phyloP scores from a whole-genome alignment of 2,113 vertebrate species.

The Engraulis encrasicolus region DNA sequence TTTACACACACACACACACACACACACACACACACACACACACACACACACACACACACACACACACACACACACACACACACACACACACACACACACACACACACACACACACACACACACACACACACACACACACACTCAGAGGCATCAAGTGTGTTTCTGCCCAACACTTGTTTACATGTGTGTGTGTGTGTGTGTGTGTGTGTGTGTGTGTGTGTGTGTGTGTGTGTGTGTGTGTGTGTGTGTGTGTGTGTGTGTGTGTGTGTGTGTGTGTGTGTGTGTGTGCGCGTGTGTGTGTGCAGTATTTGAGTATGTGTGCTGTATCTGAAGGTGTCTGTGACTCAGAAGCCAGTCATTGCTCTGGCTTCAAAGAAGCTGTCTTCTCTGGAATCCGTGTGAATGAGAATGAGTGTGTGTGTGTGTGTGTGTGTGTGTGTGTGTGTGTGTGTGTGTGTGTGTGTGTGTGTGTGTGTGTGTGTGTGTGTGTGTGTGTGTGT shows the following conservation, averaged over 20 bases:
- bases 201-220: not conserved
- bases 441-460: slow-evolving; percentile 4
- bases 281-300: not conserved
- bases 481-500: not conserved
- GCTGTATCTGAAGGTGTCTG: not conserved
- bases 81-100: not conserved
- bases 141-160: no score
- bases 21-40: not conserved
- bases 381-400: not conserved
- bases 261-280: not conserved
- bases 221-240: not conserved
- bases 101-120: not conserved
- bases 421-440: slow-evolving; percentile 8
- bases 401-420: not conserved
- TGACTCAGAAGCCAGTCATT: not conserved
- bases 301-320: not conserved
- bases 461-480: not conserved
- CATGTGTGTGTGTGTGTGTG: not conserved
- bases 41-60: not conserved
- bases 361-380: slow-evolving; percentile 7
- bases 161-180: no score
- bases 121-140: no score
- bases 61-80: not conserved
- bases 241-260: not conserved
- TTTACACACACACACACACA: not conserved